Evolutionary conservation across 2,888 invertebrate genomes (phyloP), one percentile per base, ranked within the genome.

Genomic region (Heliconius hortense): DNA sequence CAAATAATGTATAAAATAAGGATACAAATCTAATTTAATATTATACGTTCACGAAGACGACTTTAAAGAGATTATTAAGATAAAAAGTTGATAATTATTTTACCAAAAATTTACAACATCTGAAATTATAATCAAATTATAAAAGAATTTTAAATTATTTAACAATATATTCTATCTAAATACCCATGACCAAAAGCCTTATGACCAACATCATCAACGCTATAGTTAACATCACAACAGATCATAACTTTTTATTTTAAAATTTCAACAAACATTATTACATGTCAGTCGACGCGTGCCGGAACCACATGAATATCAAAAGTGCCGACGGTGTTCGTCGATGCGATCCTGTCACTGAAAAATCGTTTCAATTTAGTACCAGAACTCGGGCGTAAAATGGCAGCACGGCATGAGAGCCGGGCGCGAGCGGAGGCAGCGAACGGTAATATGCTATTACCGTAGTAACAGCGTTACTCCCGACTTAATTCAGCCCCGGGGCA

Each of bases 381-480:
- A 83, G 87, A 86, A 84, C 84, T 85, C 84, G 85, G 84, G 86
- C 85, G 86, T 87, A 87, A 90, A 90, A 89, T 89, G 86, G 84
- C 85, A 85, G 87, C 87, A 85, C 77, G 48, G 18, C 48, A 48
- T 8, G 31, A 8, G 31, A 35, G 31, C 31, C 48, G 73, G 64
- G 74, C 77, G 78, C 75, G 77, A 76, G 77, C 86, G 86, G 72
- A 64, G 75, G 77, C 83, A 87, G 84, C 87, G 85, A 84, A 82
- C 88, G 85, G 88, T 91, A 90, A 90, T 91, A 90, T 84, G 88
- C 89, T 85, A 92, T 92, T 90, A 91, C 86, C 84, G 85, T 84
- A 88, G 87, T 93, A 93, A 93, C 92, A 89, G 87, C 85, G 88
- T 93, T 93, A 92, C 90, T 90, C 88, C 89, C 90, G 87, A 90